Conservation (phyloP, 2,888 invertebrate genomes). For the Autographa pulchrina region DNA sequence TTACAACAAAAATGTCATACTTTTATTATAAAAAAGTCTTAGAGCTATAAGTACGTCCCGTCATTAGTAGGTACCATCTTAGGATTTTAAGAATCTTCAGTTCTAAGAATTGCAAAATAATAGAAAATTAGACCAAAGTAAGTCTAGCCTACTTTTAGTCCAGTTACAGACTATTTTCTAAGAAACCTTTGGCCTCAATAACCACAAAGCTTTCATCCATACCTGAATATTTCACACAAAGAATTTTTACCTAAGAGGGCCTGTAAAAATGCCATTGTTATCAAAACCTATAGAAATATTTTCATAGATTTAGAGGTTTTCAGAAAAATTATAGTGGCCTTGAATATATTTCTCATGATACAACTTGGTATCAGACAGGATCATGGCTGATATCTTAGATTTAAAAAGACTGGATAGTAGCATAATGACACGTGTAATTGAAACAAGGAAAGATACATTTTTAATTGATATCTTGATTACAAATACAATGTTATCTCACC, state of each 20-base stretch:
- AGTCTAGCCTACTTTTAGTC: background rate
- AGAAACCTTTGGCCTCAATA: background rate
- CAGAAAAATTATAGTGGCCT: slow-evolving; percentile 35
- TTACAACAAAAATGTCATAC: too few species aligned
- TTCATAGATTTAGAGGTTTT: slow-evolving; percentile 40
- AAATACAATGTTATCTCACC: background rate
- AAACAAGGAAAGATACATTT: background rate
- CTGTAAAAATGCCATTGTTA: slow-evolving; percentile 36
- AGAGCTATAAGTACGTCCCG: too few species aligned
- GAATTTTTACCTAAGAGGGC: slow-evolving; percentile 12
- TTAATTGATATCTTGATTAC: background rate
- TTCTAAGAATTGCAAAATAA: too few species aligned
- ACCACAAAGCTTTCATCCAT: background rate
- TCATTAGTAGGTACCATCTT: too few species aligned
- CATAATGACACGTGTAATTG: background rate
- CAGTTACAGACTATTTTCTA: background rate
- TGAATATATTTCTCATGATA: slow-evolving; percentile 47
- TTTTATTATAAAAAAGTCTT: too few species aligned
- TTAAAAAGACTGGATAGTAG: slow-evolving; percentile 12
- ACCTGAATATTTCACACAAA: slow-evolving; percentile 12
- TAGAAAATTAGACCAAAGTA: background rate
- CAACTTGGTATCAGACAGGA: slow-evolving; percentile 23
- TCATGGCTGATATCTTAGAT: slow-evolving; percentile 32
- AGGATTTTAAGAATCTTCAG: too few species aligned
- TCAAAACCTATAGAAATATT: slow-evolving; percentile 29